These are phyloP conservation scores for Ctenomys sociabilis DNA, from an alignment of 2,113 vertebrate genomes.

Conservation along the genomic window DNA sequence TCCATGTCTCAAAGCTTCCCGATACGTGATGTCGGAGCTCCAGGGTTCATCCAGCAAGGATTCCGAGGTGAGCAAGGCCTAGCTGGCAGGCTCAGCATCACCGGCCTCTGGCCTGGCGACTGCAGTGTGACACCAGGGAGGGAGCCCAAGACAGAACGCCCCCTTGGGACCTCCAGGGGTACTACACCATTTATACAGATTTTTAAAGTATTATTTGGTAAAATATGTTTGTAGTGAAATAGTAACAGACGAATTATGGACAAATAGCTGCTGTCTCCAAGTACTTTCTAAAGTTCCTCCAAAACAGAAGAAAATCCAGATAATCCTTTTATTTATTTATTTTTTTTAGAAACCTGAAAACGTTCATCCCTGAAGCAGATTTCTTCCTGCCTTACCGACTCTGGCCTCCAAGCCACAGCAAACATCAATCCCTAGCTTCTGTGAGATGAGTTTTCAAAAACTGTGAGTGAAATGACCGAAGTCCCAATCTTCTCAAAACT, in stretches of 20 bases:
- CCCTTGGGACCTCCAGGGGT: too few species aligned
- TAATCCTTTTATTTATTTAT: background rate
- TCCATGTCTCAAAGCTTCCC: background rate
- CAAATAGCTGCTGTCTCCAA: background rate
- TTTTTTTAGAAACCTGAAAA: background rate
- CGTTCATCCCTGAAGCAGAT: background rate
- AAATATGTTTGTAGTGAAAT: conserved; percentile 34
- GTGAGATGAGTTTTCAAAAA: background rate
- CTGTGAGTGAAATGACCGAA: background rate
- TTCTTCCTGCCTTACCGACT: background rate
- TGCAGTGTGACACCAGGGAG: background rate
- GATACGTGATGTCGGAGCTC: background rate
- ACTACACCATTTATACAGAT: background rate
- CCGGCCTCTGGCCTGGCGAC: background rate
- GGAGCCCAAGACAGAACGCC: background rate
- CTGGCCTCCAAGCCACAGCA: background rate
- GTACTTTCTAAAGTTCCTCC: background rate
- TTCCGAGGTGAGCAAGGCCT: background rate
- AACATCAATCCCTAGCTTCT: background rate
- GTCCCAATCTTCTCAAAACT: background rate
- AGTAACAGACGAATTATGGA: background rate
- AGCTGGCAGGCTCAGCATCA: background rate
- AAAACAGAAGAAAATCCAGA: background rate
- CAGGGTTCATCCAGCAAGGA: background rate
- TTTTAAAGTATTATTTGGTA: conserved; percentile 15